Evolutionary conservation across 2,113 vertebrate genomes (phyloP).

Genomic region (Hassar affinis): DNA sequence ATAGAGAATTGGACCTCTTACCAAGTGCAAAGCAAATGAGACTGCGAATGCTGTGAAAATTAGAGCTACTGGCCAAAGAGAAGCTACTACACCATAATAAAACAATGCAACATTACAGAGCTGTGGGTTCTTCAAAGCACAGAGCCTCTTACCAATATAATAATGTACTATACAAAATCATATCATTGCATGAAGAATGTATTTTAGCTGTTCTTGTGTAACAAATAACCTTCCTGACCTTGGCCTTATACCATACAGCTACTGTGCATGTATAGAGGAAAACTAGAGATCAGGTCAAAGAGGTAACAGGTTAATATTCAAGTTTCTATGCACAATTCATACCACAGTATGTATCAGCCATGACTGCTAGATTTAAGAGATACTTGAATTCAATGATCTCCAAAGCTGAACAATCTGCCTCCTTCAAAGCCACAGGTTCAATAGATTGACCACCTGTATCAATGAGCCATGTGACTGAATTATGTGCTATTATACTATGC

Average conservation of each 20-base stretch:
- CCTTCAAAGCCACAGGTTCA: conserved; percentile 35
- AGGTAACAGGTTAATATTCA: background rate
- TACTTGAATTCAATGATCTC: conserved; percentile 14
- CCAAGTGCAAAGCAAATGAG: conserved; percentile 14
- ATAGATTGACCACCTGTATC: conserved; percentile 34
- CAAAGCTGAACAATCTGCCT: conserved; percentile 8
- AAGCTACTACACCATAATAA: background rate
- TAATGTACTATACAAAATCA: background rate
- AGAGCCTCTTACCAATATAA: background rate
- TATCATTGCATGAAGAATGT: background rate
- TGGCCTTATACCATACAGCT: background rate
- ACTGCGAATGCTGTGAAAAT: conserved; percentile 1
- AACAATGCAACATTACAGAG: background rate
- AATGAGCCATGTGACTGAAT: background rate
- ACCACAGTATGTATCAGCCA: background rate
- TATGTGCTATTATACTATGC: conserved; percentile 17
- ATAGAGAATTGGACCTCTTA: background rate
- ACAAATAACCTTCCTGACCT: conserved; percentile 7
- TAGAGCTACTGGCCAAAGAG: background rate
- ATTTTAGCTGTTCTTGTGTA: background rate
- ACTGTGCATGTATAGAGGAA: background rate
- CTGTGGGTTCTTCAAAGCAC: background rate
- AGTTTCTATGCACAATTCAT: background rate
- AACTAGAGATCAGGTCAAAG: background rate
- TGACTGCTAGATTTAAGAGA: conserved; percentile 24